Conservation (phyloP, 2,113 vertebrate genomes). For the Odocoileus hemionus region DNA sequence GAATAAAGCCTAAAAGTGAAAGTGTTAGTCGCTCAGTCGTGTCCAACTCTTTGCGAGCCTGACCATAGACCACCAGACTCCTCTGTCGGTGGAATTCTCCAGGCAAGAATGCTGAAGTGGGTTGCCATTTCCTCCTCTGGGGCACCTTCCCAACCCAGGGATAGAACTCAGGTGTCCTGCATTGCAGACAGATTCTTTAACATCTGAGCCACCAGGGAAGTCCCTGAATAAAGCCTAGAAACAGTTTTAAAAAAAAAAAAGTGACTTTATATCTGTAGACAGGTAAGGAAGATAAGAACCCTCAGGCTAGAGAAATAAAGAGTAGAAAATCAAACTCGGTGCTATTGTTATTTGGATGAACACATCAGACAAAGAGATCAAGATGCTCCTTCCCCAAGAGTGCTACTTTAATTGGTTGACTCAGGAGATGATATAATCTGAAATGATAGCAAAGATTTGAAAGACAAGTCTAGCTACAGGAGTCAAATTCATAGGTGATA, state of each 20-base stretch:
- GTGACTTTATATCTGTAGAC: neutral
- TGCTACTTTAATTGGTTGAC: neutral
- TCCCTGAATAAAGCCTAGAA: neutral
- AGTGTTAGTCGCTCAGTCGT: neutral
- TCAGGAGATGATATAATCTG: neutral
- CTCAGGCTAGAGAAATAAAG: neutral
- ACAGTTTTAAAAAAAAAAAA: neutral
- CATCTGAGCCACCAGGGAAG: neutral
- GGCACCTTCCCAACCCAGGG: neutral
- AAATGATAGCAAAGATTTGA: neutral
- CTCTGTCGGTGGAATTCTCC: neutral
- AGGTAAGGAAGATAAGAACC: neutral
- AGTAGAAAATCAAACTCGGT: neutral
- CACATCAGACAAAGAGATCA: neutral
- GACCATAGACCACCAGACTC: neutral
- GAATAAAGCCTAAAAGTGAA: neutral
- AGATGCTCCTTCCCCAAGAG: neutral
- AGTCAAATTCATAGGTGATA: neutral
- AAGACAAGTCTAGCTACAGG: neutral
- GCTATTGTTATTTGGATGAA: neutral
- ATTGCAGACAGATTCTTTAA: neutral
- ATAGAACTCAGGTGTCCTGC: fast-evolving
- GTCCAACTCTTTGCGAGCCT: neutral
- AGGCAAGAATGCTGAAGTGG: neutral
- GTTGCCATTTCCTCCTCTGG: neutral